Evolutionary conservation across 2,888 invertebrate species (phyloP).

Genomic region (Acanthosepion esculentum): DNA sequence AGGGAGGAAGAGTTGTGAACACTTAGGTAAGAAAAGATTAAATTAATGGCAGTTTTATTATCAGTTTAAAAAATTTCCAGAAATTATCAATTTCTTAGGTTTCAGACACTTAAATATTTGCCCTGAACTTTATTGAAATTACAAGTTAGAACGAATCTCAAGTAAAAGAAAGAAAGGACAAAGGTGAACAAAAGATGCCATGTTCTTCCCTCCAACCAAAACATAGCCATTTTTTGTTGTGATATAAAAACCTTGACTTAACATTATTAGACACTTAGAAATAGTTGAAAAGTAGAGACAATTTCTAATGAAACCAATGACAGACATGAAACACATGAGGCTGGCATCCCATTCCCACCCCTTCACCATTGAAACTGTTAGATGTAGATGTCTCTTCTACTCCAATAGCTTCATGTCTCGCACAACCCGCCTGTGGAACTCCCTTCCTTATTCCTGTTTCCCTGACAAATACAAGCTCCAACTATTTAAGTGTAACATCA

Average conservation of each 20-base stretch:
- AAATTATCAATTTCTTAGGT: neutral
- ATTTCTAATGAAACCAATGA: neutral
- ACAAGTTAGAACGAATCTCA: neutral
- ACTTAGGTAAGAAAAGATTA: neutral
- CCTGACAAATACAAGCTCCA: too few species aligned
- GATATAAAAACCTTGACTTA: neutral
- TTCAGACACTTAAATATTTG: neutral
- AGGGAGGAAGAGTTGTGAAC: too few species aligned
- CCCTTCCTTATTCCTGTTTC: too few species aligned
- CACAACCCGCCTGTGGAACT: too few species aligned
- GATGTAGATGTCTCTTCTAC: too few species aligned
- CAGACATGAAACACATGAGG: neutral
- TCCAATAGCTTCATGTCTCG: too few species aligned
- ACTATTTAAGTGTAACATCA: too few species aligned
- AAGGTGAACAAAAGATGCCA: neutral
- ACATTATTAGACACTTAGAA: neutral
- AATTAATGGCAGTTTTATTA: neutral
- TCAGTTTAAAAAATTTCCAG: neutral
- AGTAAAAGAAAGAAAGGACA: neutral
- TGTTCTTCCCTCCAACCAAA: neutral
- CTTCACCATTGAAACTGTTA: too few species aligned
- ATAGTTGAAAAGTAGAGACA: neutral
- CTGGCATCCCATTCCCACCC: too few species aligned
- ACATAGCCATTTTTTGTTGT: neutral
- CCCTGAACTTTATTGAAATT: neutral